phyloP scores from a whole-genome alignment of 2,888 invertebrate genomes.

The Spisula solida region DNA sequence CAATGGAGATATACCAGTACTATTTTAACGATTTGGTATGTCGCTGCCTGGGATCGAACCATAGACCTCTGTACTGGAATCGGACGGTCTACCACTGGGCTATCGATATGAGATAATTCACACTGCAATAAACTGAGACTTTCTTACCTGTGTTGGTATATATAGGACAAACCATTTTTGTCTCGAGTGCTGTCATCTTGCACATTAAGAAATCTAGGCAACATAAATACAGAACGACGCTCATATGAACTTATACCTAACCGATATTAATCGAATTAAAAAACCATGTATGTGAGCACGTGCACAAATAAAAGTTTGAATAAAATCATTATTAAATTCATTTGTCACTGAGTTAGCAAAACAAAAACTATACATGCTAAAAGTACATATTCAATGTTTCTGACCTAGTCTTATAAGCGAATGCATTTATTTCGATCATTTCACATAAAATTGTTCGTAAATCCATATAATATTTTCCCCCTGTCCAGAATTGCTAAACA shows the following conservation, averaged over 20 bases:
- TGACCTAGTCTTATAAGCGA: not conserved
- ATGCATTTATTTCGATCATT: not conserved
- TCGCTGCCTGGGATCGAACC: no score
- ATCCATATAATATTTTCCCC: not conserved
- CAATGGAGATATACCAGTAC: no score
- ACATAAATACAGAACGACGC: not conserved
- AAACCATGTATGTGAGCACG: not conserved
- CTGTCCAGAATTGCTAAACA: not conserved
- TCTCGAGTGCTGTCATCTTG: constrained; percentile 16
- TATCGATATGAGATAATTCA: no score
- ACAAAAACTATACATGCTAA: not conserved
- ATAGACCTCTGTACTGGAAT: no score
- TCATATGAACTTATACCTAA: no score
- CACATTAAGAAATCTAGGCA: not conserved
- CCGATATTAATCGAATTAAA: not conserved
- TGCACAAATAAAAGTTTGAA: not conserved
- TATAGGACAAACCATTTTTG: constrained; percentile 30
- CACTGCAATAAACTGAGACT: not conserved
- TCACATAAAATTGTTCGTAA: not conserved
- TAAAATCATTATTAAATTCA: not conserved
- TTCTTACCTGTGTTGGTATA: constrained; percentile 40
- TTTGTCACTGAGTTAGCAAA: not conserved
- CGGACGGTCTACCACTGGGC: no score
- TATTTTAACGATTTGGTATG: no score
- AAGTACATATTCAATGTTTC: not conserved